Evolutionary conservation across 2,113 vertebrate species (phyloP), one percentile per base, ranked within the genome.

Genomic region (Lasiurus borealis): DNA sequence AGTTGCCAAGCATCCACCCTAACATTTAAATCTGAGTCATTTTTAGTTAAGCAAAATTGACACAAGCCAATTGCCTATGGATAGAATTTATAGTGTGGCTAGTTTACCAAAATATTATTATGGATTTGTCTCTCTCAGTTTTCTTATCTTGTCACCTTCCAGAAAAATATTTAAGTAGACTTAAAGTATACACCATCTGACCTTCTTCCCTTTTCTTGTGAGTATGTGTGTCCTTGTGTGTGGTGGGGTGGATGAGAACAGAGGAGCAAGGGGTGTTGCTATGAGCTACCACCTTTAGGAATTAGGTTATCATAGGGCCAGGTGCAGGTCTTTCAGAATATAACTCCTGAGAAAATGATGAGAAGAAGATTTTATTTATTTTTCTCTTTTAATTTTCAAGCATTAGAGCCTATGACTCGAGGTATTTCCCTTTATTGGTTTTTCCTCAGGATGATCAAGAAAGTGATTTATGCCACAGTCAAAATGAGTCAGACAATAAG

Each of bases 71-170:
- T 93, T 97, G 94, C 96, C 93, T 97, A 95, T 97, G 95, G 96
- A 96, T 64, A 82, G 77, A 94, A 85, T 98, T 98, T 97, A 97
- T 95, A 97, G 85, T 0, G 3, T 82, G 88, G 85, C 90, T 80
- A 96, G 54, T 72, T 95, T 98, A 95, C 96, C 97, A 98, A 95
- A 93, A 97, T 97, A 87, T 90, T 96, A 77, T 90, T 97, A 94
- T 69, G 96, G 76, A 92, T 94, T 64, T 93, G 96, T 77, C 95
- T 91, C 97, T 95, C 93, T 98, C 92, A 89, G 94, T 92, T 96
- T 96, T 93, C 96, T 97, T 97, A 98, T 93, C 95, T 97, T 97
- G 96, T 98, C 92, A 97, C 85, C 96, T 96, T 95, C 88, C 91
- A 97, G 76, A 95, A 97, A 93, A 96, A 97, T 95, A 90, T 97